Base-by-base conservation (phyloP, 2,888 invertebrate genomes). In the Eretmocerus hayati region DNA sequence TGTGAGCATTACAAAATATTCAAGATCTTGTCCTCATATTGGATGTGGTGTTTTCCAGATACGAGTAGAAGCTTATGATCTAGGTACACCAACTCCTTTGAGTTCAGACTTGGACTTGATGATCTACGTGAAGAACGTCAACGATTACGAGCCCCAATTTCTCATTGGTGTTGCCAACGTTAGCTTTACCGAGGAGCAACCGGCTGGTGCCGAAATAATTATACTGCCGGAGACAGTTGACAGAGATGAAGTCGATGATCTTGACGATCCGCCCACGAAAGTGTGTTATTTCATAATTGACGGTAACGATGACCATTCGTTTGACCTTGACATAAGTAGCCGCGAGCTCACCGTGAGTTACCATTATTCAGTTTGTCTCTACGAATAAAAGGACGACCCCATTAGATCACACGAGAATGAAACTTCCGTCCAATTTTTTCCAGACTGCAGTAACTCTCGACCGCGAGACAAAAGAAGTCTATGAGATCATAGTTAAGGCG, bases 241-340 rank as follows among this genome's bases (percentile, higher is more conserved):
- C 62, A 77, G 87, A 55, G 91, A 91, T 65, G 90, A 86, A 61
- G 81, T 89, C 16, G 90, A 89, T 60, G 86, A 90, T 60, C 79
- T 85, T 2, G 87, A 88, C 56, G 87, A 87, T 58, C 85, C 87
- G 0, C 80, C 85, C 40, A 77, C 86, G 41, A 85, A 87, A 52
- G 89, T 93, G n/a, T 96, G 94, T 65, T 95, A 92, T 67, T 94
- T 84, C 64, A 87, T 95, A 42, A 81, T 92, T n/a, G 82, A 81
- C 5, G 92, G 92, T 13, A 89, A 92, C 64, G 83, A 84, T 18
- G 79, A 81, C 16, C 78, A 78, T 8, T 73, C 80, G 46, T 93
- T 93, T 65, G 74, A 76, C 40, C 67, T 93, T 19, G 83, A 90
- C 61, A 79, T 81, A 18, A 77, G 81, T 53, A 80, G 82, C 5